A percentile compares a stretch with the other conserved stretches of the same genome.
phyloP scores from a whole-genome alignment of 2,888 invertebrate species.

The Torymus aiolomorphi region DNA sequence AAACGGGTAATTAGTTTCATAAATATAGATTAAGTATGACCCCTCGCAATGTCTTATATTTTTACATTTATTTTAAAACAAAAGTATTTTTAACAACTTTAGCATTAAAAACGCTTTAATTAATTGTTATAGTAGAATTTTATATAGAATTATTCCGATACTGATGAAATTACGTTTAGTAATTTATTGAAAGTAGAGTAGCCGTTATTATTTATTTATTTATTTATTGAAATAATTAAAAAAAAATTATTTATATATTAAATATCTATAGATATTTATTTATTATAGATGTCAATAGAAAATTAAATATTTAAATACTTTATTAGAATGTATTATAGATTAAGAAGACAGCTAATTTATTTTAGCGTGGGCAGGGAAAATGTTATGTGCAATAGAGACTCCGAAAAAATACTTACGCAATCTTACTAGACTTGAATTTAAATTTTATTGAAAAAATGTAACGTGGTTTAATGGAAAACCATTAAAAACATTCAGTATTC shows the following conservation, averaged over 20 bases:
- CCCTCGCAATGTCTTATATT: too few species aligned
- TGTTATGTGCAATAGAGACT: conserved; percentile 15
- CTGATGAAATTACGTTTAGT: background rate
- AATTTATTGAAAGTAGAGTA: conserved; percentile 11
- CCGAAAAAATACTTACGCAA: too few species aligned
- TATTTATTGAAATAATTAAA: conserved; percentile 18
- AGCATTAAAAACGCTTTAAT: conserved; percentile 5
- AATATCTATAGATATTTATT: conserved; percentile 3
- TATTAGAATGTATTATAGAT: conserved; percentile 1
- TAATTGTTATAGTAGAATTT: conserved; percentile 10
- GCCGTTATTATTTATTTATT: conserved; percentile 8
- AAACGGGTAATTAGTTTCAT: too few species aligned
- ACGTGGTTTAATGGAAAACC: background rate
- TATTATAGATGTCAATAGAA: conserved; percentile 2
- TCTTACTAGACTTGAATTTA: too few species aligned
- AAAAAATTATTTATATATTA: background rate
- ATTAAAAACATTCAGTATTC: background rate
- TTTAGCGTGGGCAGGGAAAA: conserved; percentile 23
- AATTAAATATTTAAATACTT: conserved; percentile 3
- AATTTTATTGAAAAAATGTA: too few species aligned
- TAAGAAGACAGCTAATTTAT: conserved; percentile 3
- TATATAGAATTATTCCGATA: background rate
- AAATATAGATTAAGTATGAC: too few species aligned
- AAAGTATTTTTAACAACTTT: too few species aligned
- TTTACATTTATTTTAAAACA: too few species aligned